Base-by-base conservation (phyloP, 2,113 vertebrate genomes). In the Poicephalus gulielmi region DNA sequence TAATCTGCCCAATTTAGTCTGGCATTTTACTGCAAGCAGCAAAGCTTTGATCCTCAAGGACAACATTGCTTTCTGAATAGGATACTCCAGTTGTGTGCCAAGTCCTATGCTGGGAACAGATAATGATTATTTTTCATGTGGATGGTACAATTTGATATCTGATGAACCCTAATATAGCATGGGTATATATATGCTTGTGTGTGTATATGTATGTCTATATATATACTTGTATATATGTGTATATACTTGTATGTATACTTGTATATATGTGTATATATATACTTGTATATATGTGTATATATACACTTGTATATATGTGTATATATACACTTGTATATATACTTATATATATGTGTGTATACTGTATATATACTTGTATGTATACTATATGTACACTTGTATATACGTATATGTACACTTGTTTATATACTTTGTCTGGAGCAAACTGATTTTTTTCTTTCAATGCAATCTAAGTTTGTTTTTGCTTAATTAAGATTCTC, bases 401-500 rank as follows among this genome's bases (percentile, higher is more conserved):
- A 25, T 50, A 49, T 49, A 50, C 24, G 23, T 49, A 25, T 50
- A 14, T 50, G 8, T 50, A 24, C 47, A 50, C 50, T 52, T 57
- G 31, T 22, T n/a, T 22, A 6, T n/a, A 14, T 59, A n/a, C 55
- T 59, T 14, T n/a, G 27, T 93, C 44, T 92, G 69, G 22, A 81
- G 31, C 46, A 81, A 88, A 76, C 6, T 6, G 19, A 4, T 70
- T 80, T 43, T 50, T 62, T 59, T 24, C 15, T 73, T 83, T 73
- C 30, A 76, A 35, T 74, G n/a, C 57, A 50, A 43, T 60, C 39
- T 67, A 57, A 80, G 68, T 79, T 87, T 84, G 39, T 3, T 37
- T 87, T 89, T 95, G 41, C 63, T 88, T 95, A 94, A 92, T 94
- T 94, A 92, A 86, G 69, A 39, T 71, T 84, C 17, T 20, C 81